These are phyloP conservation scores for Pipistrellus nathusii DNA, from an alignment of 2,797 vertebrate genomes.

Conservation along the genomic window DNA sequence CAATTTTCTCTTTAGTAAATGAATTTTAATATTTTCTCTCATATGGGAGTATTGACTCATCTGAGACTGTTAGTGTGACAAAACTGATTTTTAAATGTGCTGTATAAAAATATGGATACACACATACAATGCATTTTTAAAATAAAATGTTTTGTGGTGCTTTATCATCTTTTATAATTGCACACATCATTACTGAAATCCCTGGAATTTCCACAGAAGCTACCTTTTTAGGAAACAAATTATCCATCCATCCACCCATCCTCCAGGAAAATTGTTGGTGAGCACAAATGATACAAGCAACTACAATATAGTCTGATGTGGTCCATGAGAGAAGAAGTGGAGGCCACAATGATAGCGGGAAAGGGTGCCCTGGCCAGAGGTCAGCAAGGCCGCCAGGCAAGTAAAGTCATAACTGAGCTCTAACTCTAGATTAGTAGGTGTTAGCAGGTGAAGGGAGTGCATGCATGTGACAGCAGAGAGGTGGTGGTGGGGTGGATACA, in stretches of 20 bases:
- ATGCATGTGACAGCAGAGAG: neutral
- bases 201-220: neutral
- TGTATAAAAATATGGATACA: neutral
- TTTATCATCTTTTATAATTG: neutral
- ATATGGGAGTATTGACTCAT: neutral
- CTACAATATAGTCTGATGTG: rapidly evolving
- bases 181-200: neutral
- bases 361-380: neutral
- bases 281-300: neutral
- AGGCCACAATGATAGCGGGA: neutral
- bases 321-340: too few relatives aligned
- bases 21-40: neutral
- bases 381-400: neutral
- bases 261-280: neutral
- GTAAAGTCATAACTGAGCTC: neutral
- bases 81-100: slow-evolving; percentile 30
- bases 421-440: neutral
- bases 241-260: neutral
- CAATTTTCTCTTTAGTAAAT: neutral
- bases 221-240: neutral
- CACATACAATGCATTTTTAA: neutral
- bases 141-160: neutral
- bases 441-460: rapidly evolving
- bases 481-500: rapidly evolving
- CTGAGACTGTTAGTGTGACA: neutral